These are phyloP conservation scores for Asteroscopus sphinx DNA, from an alignment of 2,888 invertebrate species.

Conservation along the genomic window DNA sequence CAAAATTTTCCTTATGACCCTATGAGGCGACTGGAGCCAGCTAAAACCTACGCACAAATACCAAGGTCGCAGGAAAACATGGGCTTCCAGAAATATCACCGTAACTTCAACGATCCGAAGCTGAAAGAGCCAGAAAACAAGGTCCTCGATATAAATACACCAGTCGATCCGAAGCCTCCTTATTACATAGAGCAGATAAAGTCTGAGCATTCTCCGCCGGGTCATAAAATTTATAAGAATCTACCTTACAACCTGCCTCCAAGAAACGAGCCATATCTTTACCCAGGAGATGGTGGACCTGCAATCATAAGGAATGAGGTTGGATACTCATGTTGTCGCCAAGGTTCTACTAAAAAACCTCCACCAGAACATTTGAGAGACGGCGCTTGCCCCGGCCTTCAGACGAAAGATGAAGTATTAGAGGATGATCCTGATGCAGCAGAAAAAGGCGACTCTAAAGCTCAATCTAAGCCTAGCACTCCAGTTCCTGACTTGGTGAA, in stretches of 20 bases:
- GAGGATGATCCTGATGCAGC: constrained; percentile 88
- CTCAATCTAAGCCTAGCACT: constrained; percentile 82
- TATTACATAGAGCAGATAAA: constrained; percentile 88
- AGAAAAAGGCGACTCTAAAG: constrained; percentile 84
- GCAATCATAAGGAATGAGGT: constrained; percentile 90
- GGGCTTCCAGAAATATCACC: constrained; percentile 84
- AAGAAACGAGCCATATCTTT: constrained; percentile 88
- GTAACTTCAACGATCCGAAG: constrained; percentile 72
- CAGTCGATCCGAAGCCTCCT: constrained; percentile 78
- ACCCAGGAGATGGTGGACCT: constrained; percentile 93
- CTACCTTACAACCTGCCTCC: constrained; percentile 79
- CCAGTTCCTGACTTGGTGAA: constrained; percentile 82
- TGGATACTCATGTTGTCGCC: constrained; percentile 93
- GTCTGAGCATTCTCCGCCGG: constrained; percentile 88
- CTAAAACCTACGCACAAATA: constrained; percentile 72
- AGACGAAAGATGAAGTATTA: constrained; percentile 92
- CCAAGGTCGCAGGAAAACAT: constrained; percentile 77
- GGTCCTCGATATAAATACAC: constrained; percentile 60
- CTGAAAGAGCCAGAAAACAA: constrained; percentile 66
- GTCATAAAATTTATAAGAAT: constrained; percentile 87
- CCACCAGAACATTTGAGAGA: constrained; percentile 93
- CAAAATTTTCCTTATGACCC: constrained; percentile 76
- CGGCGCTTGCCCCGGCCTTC: constrained; percentile 92
- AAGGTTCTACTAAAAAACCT: constrained; percentile 93
- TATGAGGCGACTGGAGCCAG: constrained; percentile 68